These are phyloP conservation scores for Microcebus ravelobensis DNA, from an alignment of 2,113 vertebrate genomes.

Conservation along the genomic window DNA sequence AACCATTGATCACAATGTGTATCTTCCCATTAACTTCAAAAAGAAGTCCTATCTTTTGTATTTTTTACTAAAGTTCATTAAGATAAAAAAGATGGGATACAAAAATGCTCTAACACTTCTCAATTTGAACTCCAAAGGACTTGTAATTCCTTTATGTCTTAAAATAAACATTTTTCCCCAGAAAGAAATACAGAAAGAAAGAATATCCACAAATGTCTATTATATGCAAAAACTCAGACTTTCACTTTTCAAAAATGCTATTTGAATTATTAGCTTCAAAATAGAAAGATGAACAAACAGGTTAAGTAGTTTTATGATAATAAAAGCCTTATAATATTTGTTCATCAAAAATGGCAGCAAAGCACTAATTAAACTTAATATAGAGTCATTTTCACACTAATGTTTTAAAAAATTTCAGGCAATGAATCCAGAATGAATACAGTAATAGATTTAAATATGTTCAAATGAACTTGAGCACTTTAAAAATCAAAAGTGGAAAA, in stretches of 20 bases:
- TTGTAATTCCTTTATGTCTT: neutral
- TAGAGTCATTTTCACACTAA: neutral
- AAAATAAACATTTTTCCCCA: neutral
- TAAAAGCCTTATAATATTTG: constrained; percentile 38
- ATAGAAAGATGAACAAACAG: constrained; percentile 1
- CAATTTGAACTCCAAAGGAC: neutral
- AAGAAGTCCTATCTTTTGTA: neutral
- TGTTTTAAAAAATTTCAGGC: constrained; percentile 41
- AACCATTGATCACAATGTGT: neutral
- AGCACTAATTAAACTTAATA: constrained; percentile 33
- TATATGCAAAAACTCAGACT: constrained; percentile 3
- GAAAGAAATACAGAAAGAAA: neutral
- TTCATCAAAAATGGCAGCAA: neutral
- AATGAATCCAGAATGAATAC: constrained; percentile 23
- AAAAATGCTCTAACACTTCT: neutral
- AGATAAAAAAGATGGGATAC: neutral
- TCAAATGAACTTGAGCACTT: constrained; percentile 26
- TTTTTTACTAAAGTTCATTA: neutral
- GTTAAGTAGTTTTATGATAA: constrained; percentile 3
- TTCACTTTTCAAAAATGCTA: neutral
- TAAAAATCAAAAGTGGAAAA: constrained; percentile 47
- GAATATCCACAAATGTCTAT: neutral
- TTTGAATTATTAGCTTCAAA: constrained; percentile 22
- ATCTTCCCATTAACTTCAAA: neutral
- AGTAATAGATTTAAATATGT: constrained; percentile 39